phyloP scores from a whole-genome alignment of 2,113 vertebrate species.

The Chunga burmeisteri region DNA sequence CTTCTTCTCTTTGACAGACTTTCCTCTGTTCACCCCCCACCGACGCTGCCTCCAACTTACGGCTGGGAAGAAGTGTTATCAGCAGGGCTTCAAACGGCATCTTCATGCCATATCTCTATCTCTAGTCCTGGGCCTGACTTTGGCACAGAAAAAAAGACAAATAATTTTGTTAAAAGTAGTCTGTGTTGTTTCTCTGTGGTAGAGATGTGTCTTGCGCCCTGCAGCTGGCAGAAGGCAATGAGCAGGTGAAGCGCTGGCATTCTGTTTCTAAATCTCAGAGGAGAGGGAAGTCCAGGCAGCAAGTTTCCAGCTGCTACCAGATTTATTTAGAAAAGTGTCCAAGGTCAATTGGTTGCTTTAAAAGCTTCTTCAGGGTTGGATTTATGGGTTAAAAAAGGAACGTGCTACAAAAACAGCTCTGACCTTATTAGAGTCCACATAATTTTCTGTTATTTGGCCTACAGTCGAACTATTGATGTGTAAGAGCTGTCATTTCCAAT shows the following conservation, averaged over 20 bases:
- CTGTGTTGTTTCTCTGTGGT: neutral
- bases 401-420: neutral
- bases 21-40: neutral
- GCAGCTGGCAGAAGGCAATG: neutral
- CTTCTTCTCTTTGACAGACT: neutral
- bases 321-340: neutral
- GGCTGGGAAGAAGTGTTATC: neutral
- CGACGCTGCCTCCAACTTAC: neutral
- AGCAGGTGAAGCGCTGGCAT: neutral
- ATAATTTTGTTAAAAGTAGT: neutral
- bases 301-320: neutral
- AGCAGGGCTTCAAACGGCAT: fast-evolving
- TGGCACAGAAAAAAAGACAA: neutral
- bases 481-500: neutral
- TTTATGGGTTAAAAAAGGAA: neutral
- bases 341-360: neutral
- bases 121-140: neutral
- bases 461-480: neutral
- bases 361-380: neutral
- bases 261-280: neutral
- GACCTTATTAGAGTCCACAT: too few species aligned
- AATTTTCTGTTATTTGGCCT: neutral
- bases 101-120: neutral
- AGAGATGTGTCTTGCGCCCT: neutral
- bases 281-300: neutral